Percentiles rank a stretch among this genome's conserved stretches.
phyloP scores from a whole-genome alignment of 1,140 invertebrate species.

The Leptonema lineaticorne region DNA sequence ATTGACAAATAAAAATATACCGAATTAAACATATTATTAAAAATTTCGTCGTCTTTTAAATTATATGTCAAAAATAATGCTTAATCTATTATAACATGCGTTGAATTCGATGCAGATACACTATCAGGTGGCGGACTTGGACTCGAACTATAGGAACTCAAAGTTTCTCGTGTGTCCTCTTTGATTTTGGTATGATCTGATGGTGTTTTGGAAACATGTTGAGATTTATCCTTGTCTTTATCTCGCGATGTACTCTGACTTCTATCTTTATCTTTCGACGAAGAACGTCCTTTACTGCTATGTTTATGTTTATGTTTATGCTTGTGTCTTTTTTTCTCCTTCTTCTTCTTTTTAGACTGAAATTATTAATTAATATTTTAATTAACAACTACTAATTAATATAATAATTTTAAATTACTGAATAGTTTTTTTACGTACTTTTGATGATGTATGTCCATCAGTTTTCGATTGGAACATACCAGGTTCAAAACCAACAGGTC shows the following conservation, averaged over 20 bases:
- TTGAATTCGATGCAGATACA: conserved; percentile 2
- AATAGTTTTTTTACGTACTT: conserved; percentile 49
- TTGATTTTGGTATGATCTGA: conserved; percentile 52
- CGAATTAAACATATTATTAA: background rate
- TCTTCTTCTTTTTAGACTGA: conserved; percentile 76
- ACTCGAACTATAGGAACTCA: conserved; percentile 61
- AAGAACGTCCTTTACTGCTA: conserved; percentile 67
- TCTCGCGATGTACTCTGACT: conserved; percentile 54
- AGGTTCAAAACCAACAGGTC: conserved; percentile 74
- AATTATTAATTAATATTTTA: conserved; percentile 39
- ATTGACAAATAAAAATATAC: background rate
- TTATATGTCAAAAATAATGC: background rate
- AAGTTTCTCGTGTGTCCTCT: conserved; percentile 59
- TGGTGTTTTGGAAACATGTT: conserved; percentile 37
- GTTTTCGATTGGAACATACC: conserved; percentile 70
- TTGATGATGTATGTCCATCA: conserved; percentile 55
- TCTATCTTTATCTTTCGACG: conserved; percentile 63
- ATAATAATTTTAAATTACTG: background rate
- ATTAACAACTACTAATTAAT: background rate
- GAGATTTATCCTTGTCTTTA: conserved; percentile 23
- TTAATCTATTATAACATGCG: background rate
- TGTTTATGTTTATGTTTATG: conserved; percentile 77
- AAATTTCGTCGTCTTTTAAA: background rate
- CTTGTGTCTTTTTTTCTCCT: conserved; percentile 81
- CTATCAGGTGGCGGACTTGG: conserved; percentile 48